Conservation (phyloP, 2,113 vertebrate species). For the Lepus timidus region DNA sequence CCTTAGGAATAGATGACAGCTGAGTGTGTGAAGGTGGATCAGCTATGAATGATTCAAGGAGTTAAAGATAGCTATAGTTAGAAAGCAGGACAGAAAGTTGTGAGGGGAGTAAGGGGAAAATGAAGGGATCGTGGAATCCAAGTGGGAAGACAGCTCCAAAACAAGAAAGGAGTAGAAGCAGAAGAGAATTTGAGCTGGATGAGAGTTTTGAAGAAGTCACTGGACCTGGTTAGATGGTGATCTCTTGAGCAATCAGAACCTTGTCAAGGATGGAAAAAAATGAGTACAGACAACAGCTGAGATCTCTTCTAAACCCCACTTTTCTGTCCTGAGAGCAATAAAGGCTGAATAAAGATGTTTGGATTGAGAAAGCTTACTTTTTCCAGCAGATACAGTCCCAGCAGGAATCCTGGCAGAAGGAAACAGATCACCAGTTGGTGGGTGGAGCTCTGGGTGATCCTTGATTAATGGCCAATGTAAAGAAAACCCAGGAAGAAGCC, state of each 20-base stretch:
- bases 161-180: background rate
- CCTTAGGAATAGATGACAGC: background rate
- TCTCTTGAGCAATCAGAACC: background rate
- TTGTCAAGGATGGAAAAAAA: background rate
- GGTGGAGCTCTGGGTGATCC: slow-evolving; percentile 63
- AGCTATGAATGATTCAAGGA: background rate
- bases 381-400: slow-evolving; percentile 56
- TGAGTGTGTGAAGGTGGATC: background rate
- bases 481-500: slow-evolving; percentile 67
- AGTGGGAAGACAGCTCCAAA: background rate
- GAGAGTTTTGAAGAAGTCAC: background rate
- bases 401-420: slow-evolving; percentile 58
- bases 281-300: background rate
- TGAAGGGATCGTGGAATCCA: background rate
- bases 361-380: slow-evolving; percentile 36
- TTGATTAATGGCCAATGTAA: slow-evolving; percentile 79
- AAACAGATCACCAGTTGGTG: background rate
- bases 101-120: background rate
- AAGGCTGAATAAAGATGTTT: slow-evolving; percentile 45
- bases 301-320: background rate
- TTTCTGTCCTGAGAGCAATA: background rate
- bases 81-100: background rate
- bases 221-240: background rate
- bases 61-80: background rate
- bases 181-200: background rate